Percentiles rank a stretch among this genome's conserved stretches.
These are phyloP conservation scores for Boloria selene DNA, from an alignment of 2,888 invertebrate species.

Conservation along the genomic window DNA sequence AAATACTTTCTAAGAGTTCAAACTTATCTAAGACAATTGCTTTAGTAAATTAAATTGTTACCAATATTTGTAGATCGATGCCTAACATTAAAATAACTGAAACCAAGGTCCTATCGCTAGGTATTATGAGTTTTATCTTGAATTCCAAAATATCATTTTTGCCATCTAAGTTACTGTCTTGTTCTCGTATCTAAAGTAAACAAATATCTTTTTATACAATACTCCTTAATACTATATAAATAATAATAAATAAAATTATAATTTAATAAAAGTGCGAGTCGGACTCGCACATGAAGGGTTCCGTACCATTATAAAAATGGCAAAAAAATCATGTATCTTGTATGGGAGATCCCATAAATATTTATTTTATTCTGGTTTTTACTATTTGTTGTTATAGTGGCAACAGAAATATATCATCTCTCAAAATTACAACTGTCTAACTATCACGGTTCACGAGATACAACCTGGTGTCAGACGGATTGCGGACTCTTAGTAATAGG, in stretches of 20 bases:
- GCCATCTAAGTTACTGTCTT: conserved; percentile 85
- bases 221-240: background rate
- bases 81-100: conserved; percentile 82
- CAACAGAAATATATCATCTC: too few relatives aligned
- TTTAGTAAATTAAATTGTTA: conserved; percentile 53
- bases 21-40: background rate
- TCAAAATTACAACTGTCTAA: too few relatives aligned
- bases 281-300: too few relatives aligned
- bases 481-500: too few relatives aligned
- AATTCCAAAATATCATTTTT: conserved; percentile 84
- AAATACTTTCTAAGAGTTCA: background rate
- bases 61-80: conserved; percentile 84
- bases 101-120: conserved; percentile 74
- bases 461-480: too few relatives aligned
- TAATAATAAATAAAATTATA: too few relatives aligned
- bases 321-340: too few relatives aligned
- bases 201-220: background rate
- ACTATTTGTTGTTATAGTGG: too few relatives aligned
- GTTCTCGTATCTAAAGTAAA: conserved; percentile 83
- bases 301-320: too few relatives aligned
- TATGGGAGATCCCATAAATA: too few relatives aligned
- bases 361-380: too few relatives aligned
- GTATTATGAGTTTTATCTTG: conserved; percentile 80
- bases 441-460: too few relatives aligned
- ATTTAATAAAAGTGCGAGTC: background rate